Evolutionary conservation across 2,888 invertebrate genomes (phyloP), one percentile per base, ranked within the genome.

Genomic region (Brachypalpus laphriformis): DNA sequence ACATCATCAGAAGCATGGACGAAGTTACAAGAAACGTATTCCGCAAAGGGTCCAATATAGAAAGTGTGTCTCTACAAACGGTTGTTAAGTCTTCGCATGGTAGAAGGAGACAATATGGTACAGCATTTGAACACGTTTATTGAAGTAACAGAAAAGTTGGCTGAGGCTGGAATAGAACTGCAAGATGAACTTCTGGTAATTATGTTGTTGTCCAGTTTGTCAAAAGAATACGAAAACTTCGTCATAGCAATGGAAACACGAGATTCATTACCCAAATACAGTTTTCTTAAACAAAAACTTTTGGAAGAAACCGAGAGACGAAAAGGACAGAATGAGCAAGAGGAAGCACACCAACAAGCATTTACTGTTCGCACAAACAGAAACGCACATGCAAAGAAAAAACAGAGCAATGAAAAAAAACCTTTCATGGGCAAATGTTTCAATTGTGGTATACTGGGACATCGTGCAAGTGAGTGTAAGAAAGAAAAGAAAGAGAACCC

Each of bases 221-320:
- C 70, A 14, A 77, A 56, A 45, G 54, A 61, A n/a, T 54, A 31
- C n/a, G 61, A 76, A 31, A 71, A 76, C 31, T 81, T 81, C 42
- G 66, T 76, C 7, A 71, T 75, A 9, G 76, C 76, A 56, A 87
- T 80, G 54, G 76, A 76, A 68, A 72, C 80, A 20, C 76, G 76
- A 18, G 75, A 71, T 16, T 37, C 34, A n/a, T 61, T 75, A 25
- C 76, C 68, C 2, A 45, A 28, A 22, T 72, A 54, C 49, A 56
- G 47, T 14, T 51, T 75, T n/a, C 28, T 76, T 3, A 81, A 81
- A 54, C 31, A 61, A 11, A 86, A 71, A 71, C 71, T 86, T 56
- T 14, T 66, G 20, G 63, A 81, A 76, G 72, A 77, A 49, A 9
- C 37, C 4, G 75, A 71, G 34, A 78, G 71, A 47, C 54, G 71